Conservation (phyloP, 2,797 vertebrate species). For the Melanotaenia boesemani region DNA sequence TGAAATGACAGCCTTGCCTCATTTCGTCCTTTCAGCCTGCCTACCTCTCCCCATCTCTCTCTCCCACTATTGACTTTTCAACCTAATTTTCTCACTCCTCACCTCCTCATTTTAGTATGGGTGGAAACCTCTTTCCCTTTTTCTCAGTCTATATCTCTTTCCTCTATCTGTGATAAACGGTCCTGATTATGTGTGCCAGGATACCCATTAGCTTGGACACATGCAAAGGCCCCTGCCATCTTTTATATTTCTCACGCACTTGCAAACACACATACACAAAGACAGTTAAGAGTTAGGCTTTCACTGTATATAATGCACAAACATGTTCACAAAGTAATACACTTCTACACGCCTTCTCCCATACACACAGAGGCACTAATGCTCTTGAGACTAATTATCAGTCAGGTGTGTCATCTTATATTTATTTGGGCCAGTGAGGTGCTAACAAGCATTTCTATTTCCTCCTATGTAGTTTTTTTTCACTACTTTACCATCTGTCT, state of each 20-base stretch:
- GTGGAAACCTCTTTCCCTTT: slow-evolving; percentile 40
- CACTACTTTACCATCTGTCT: slow-evolving; percentile 55
- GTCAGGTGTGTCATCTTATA: slow-evolving; percentile 76
- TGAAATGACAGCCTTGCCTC: slow-evolving; percentile 53
- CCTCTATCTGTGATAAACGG: slow-evolving; percentile 70
- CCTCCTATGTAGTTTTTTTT: slow-evolving; percentile 30
- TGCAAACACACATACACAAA: slow-evolving; percentile 49
- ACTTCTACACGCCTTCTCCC: slow-evolving; percentile 13
- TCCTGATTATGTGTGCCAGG: slow-evolving; percentile 76
- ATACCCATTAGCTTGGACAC: slow-evolving; percentile 78
- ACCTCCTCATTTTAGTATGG: slow-evolving; percentile 43
- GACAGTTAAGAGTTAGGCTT: slow-evolving; percentile 2
- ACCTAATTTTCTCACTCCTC: slow-evolving; percentile 41
- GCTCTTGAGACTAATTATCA: slow-evolving; percentile 81
- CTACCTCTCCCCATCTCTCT: slow-evolving; percentile 45
- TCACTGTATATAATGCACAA: slow-evolving; percentile 41
- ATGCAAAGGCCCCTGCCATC: slow-evolving; percentile 68
- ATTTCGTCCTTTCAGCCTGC: slow-evolving; percentile 46
- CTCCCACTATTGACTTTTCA: slow-evolving; percentile 66
- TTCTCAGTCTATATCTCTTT: slow-evolving; percentile 17
- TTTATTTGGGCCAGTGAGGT: slow-evolving; percentile 78
- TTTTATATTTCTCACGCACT: slow-evolving; percentile 49
- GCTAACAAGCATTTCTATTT: slow-evolving; percentile 68
- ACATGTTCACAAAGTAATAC: slow-evolving; percentile 32
- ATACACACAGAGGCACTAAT: slow-evolving; percentile 38